A percentile compares a stretch with the other conserved stretches of the same genome.
phyloP scores from a whole-genome alignment of 1,140 invertebrate genomes.

The Rhopalosiphum padi region DNA sequence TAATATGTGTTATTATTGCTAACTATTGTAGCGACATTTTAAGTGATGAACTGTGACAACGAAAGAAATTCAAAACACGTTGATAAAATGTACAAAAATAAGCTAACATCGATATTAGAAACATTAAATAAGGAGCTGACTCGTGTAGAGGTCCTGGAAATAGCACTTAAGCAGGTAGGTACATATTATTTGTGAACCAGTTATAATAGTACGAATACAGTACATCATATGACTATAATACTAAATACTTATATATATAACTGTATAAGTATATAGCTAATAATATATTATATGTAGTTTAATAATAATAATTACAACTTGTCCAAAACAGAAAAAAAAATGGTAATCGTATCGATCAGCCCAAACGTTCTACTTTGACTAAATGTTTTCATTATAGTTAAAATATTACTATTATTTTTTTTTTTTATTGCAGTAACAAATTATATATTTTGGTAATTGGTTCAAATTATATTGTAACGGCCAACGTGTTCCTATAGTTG shows the following conservation, averaged over 20 bases:
- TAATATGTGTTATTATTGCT: background rate
- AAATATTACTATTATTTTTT: background rate
- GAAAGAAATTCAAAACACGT: background rate
- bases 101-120: background rate
- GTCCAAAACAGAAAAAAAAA: background rate
- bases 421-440: background rate
- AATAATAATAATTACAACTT: conserved; percentile 11
- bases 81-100: background rate
- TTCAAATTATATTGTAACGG: background rate
- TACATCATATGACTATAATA: background rate
- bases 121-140: background rate
- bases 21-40: background rate
- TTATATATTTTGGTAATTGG: background rate
- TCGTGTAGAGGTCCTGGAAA: background rate
- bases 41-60: background rate
- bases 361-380: background rate
- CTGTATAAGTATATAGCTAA: background rate
- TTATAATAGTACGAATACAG: background rate
- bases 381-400: background rate
- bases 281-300: background rate
- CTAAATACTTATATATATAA: background rate
- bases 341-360: background rate
- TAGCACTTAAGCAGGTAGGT: background rate
- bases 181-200: background rate
- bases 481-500: background rate